Evolutionary conservation across 2,113 vertebrate species (phyloP).

Genomic region (Oreocharis arfaki): DNA sequence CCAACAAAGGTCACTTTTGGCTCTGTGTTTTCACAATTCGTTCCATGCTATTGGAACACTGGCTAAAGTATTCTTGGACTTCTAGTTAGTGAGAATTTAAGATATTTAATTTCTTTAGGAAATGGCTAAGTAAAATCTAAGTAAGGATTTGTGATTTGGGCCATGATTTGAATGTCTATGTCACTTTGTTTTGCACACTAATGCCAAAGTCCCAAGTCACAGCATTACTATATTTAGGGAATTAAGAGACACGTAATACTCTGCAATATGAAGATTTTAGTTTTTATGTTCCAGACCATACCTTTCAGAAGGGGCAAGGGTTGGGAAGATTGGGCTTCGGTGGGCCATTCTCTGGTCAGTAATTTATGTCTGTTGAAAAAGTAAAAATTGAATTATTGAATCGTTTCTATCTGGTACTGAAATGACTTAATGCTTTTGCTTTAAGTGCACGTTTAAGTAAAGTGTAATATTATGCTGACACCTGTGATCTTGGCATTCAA

Average conservation of each 20-base stretch:
- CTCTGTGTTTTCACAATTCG: background rate
- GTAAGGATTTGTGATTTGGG: background rate
- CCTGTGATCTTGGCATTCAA: background rate
- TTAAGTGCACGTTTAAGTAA: background rate
- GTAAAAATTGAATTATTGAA: constrained; percentile 56
- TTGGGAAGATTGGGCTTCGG: constrained; percentile 70
- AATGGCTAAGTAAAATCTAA: background rate
- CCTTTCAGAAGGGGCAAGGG: constrained; percentile 75
- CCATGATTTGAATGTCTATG: background rate
- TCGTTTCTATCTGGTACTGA: constrained; percentile 21
- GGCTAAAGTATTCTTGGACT: background rate
- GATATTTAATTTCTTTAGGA: background rate
- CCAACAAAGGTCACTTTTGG: background rate
- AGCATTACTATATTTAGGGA: background rate
- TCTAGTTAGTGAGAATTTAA: background rate
- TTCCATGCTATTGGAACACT: background rate
- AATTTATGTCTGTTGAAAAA: constrained; percentile 73
- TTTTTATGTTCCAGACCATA: constrained; percentile 49
- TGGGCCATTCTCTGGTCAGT: constrained; percentile 76
- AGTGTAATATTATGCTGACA: background rate
- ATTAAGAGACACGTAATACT: background rate
- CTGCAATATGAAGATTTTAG: background rate
- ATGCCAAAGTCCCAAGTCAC: background rate
- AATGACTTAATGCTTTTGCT: background rate
- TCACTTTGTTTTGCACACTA: background rate